Evolutionary conservation across 2,888 invertebrate genomes (phyloP), one percentile per base, ranked within the genome.

Genomic region (Dastarcus helophoroides): DNA sequence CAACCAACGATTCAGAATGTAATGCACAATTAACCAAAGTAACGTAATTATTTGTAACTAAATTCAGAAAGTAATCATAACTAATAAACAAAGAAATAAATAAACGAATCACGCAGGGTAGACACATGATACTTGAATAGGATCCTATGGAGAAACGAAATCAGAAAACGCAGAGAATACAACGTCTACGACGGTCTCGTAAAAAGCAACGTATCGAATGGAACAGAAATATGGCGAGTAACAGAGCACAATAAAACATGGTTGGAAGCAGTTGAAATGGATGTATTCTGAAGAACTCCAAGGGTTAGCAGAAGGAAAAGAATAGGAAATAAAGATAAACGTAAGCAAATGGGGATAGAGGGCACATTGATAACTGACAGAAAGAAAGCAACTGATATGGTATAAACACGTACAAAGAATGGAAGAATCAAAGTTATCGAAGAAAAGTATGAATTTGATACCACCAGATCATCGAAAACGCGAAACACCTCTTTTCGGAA

Each of bases 111-210:
- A 37, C 13, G 8, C 28, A 28, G 9, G 29, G 26, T 9, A 32
- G 26, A 14, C 28, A 17, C 16, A 17, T n/a, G 27, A 10, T 38
- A 32, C 23, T 16, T 35, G 21, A 35, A 26, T 24, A 22, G 27
- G 10, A 16, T 29, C 7, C 21, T 31, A 11, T 37, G 27, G 26
- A 22, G 28, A 22, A 14, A 26, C 4, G 23, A 35, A 31, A 37
- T 35, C 9, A 31, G 24, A 11, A 33, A 29, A 16, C 17, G 23
- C 11, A 6, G 23, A 2, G 32, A 31, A 13, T 21, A 25, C 14
- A 31, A 32, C 22, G 29, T 37, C 5, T 37, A 37, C 26, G 31
- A 32, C 8, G 26, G 29, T 15, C 21, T 32, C 9, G 21, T 37
- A 5, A 25, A 35, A 23, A 37, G 27, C 22, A 21, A 14, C 9